Percentiles rank a stretch among this genome's conserved stretches.
Conservation (phyloP, 2,888 invertebrate species). For the Eristalis tenax region DNA sequence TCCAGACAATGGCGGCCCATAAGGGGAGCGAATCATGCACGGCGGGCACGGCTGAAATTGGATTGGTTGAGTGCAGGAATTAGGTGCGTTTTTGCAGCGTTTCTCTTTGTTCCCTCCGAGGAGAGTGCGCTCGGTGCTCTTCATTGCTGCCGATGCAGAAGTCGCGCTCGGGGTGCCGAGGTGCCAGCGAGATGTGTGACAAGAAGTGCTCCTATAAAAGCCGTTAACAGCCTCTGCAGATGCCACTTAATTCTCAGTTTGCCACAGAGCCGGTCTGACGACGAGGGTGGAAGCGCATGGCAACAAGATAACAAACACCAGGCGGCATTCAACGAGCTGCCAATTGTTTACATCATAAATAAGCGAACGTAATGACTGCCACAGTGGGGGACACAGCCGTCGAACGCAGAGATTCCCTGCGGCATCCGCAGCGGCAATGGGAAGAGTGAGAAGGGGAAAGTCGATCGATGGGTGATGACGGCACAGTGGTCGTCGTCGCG, state of each 20-base stretch:
- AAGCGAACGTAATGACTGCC: slow-evolving; percentile 53
- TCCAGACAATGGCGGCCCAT: background rate
- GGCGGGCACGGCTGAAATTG: background rate
- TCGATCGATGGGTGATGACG: background rate
- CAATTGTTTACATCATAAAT: slow-evolving; percentile 71
- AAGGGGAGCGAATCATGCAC: background rate
- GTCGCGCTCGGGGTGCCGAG: background rate
- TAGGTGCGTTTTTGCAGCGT: slow-evolving; percentile 40
- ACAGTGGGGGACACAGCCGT: slow-evolving; percentile 28
- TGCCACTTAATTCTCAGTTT: slow-evolving; percentile 69
- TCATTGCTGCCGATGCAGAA: background rate
- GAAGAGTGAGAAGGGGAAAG: too few species aligned
- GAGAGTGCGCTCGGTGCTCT: slow-evolving; percentile 19
- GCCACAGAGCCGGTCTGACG: slow-evolving; percentile 53
- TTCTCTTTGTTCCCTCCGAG: slow-evolving; percentile 44
- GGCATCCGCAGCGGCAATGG: slow-evolving; percentile 13
- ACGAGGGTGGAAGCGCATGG: background rate
- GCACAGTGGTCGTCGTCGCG: background rate
- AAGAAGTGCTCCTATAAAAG: slow-evolving; percentile 61
- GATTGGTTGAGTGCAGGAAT: slow-evolving; percentile 45
- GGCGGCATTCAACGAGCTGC: slow-evolving; percentile 54
- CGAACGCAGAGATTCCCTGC: slow-evolving; percentile 24
- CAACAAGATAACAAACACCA: slow-evolving; percentile 50
- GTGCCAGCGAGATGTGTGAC: slow-evolving; percentile 39
- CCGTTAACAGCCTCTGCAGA: slow-evolving; percentile 67